Evolutionary conservation across 2,888 invertebrate species (phyloP), one percentile per base, ranked within the genome.

Genomic region (Apodemia duryi): DNA sequence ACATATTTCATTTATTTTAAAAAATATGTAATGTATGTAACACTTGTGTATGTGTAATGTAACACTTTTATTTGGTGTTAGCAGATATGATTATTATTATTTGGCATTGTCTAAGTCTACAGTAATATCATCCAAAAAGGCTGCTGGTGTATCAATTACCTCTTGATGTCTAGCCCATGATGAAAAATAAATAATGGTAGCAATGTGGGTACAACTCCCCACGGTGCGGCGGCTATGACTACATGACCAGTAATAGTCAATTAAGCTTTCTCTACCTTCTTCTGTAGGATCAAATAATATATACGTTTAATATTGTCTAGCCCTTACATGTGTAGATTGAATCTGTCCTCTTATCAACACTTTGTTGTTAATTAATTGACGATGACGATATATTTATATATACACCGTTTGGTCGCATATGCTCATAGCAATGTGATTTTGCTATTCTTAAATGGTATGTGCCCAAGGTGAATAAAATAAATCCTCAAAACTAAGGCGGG

Each of bases 401-500:
- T 68, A 68, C 32, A 67, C 68, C 41, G 41, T 41, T 41, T 41
- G 41, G 41, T 41, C 41, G 6, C 13, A 66, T 63, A 57, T 67
- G 65, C 61, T 66, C 68, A 62, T 63, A 49, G 66, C 68, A 68
- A 68, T 67, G 65, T 38, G 67, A 67, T 61, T 43, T 63, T 10
- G 65, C 67, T n/a, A 65, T 21, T 65, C 49, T 67, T 32, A 63
- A 67, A 63, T 65, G 65, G 63, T 67, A 64, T 61, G 51, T 62
- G 41, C 43, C 64, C 64, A 64, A 60, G 35, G 60, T 64, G 35
- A 64, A 46, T 29, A 60, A 64, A 28, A 60, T 64, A 64, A 64
- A 60, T 46, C 57, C 41, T 41, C 64, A 66, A 63, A 49, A 32
- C 62, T 43, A 63, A 66, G 62, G 54, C 63, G 68, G 66, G 69